Conservation (phyloP, 2,113 vertebrate species). For the Spheniscus mendiculus region DNA sequence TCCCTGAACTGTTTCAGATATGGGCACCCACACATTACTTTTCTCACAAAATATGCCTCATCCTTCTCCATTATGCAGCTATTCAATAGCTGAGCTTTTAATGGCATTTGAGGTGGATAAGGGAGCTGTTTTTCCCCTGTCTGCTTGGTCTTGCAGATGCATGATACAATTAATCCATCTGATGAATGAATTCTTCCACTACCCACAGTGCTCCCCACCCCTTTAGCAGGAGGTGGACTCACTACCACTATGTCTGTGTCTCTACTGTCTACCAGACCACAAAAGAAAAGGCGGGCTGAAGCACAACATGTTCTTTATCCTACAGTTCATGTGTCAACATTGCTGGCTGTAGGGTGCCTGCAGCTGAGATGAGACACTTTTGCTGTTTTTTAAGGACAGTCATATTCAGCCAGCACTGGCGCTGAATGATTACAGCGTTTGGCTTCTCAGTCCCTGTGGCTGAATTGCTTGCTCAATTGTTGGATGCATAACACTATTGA, state of each 20-base stretch:
- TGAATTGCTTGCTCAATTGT: neutral
- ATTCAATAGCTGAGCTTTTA: neutral
- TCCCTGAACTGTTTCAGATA: neutral
- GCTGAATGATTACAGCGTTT: fast-evolving
- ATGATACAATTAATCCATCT: neutral
- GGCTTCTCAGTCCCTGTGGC: neutral
- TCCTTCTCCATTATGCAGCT: neutral
- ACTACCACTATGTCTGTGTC: neutral
- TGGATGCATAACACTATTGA: neutral
- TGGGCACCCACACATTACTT: neutral
- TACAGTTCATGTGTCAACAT: neutral
- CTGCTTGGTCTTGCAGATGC: neutral
- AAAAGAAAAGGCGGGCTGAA: neutral
- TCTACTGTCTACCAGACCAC: neutral
- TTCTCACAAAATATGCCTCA: neutral
- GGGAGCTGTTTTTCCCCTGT: neutral
- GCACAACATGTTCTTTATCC: neutral
- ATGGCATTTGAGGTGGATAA: neutral
- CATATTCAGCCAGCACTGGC: neutral
- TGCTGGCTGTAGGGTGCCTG: neutral
- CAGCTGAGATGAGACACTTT: neutral
- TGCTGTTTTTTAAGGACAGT: neutral
- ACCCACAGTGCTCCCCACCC: neutral
- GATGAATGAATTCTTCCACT: neutral
- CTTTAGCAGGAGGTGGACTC: neutral